These are phyloP conservation scores for Epinephelus lanceolatus DNA, from an alignment of 2,113 vertebrate species.

Conservation along the genomic window DNA sequence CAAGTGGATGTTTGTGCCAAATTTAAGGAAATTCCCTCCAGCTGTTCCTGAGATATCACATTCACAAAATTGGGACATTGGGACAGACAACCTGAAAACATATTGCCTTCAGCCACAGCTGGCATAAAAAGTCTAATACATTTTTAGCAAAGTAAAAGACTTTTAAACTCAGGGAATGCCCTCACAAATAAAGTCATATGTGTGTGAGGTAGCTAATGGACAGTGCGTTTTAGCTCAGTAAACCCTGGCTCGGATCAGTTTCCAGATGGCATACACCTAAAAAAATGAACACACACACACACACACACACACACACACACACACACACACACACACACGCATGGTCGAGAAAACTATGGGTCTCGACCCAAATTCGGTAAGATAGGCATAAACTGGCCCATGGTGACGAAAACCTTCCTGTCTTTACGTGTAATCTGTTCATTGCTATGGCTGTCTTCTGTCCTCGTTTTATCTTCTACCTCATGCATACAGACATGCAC, in stretches of 20 bases:
- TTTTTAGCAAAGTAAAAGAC: background rate
- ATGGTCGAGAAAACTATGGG: background rate
- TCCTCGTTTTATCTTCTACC: conserved; percentile 17
- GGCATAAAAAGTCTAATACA: too few species aligned
- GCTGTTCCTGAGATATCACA: too few species aligned
- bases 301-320: conserved; percentile 29
- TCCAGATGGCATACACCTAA: conserved; percentile 81
- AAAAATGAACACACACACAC: conserved; percentile 67
- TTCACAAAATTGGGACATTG: too few species aligned
- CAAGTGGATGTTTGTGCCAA: too few species aligned
- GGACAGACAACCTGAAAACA: too few species aligned
- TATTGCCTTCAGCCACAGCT: too few species aligned
- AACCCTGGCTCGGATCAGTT: conserved; percentile 63
- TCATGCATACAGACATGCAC: conserved; percentile 22
- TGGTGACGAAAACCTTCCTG: background rate
- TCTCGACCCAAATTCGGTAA: conserved; percentile 24
- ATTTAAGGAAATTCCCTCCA: too few species aligned
- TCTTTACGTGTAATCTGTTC: background rate
- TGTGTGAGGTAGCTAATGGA: conserved; percentile 16
- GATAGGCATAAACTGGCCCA: background rate
- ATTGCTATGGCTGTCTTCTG: conserved; percentile 14
- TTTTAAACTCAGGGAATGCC: background rate
- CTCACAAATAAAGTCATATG: conserved; percentile 1
- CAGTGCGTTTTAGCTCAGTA: conserved; percentile 46
- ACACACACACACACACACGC: background rate